Base-by-base conservation (phyloP, 2,888 invertebrate genomes). In the Craniophora ligustri region DNA sequence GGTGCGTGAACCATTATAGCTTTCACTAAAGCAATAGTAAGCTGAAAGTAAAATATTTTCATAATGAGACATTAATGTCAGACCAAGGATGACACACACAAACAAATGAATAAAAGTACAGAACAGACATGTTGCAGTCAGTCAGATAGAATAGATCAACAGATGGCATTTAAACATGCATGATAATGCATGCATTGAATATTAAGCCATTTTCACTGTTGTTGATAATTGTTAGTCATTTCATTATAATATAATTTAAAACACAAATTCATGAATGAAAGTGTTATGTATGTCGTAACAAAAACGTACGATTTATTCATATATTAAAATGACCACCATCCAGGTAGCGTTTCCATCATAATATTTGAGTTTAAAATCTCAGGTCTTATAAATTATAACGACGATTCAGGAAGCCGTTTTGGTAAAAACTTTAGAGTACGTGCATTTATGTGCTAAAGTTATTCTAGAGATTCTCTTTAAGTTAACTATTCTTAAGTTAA, bases 1-100 rank as follows among this genome's bases (percentile, higher is more conserved):
- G 95, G 95, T 6, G 94, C 91, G 39, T 90, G 89, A 0, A 94
- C 79, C 84, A 95, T 89, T 32, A 95, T 85, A 0, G 95, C 88
- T 78, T 95, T 95, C 8, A 95, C 85, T 0, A 92, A 72, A 0
- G 95, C 94, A 44, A 94, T 60, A 6, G 95, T 95, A n/a, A 94
- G 5, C 35, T 36, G 35, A 13, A 35, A 28, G 36, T 2, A 14
- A 28, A 16, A 16, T n/a, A n/a, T 7, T 6, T 7, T n/a, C 5
- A 15, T 32, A n/a, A 10, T 16, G 10, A 15, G 15, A 32, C 14
- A 31, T 10, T n/a, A n/a, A n/a, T n/a, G n/a, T n/a, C n/a, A n/a
- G n/a, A n/a, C n/a, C n/a, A n/a, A n/a, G n/a, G n/a, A n/a, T n/a
- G n/a, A n/a, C n/a, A n/a, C n/a, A n/a, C n/a, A n/a, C n/a, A n/a